A percentile compares a stretch with the other conserved stretches of the same genome.
Evolutionary conservation across 2,113 vertebrate genomes (phyloP).

Genomic region (Peromyscus leucopus): DNA sequence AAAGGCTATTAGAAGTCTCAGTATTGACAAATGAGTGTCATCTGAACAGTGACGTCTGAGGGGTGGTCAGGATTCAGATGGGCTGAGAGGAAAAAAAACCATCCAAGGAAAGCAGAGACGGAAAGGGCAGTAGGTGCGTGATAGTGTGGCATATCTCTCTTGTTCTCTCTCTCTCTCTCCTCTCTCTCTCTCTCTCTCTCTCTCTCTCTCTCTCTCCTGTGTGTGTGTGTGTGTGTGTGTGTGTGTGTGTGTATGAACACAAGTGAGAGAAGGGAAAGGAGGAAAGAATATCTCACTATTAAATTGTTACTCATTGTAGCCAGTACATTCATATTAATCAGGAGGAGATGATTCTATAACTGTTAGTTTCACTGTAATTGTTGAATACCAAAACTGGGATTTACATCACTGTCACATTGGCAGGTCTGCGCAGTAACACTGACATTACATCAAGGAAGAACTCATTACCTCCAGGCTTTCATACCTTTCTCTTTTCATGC

Average conservation of each 20-base stretch:
- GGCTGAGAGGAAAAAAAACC: neutral
- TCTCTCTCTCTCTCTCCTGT: no score
- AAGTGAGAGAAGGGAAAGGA: neutral
- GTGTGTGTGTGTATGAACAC: rapidly evolving
- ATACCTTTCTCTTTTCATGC: neutral
- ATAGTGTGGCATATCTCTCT: neutral
- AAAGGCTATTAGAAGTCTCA: neutral
- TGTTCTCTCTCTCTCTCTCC: no score
- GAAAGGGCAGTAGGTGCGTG: neutral
- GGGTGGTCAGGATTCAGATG: neutral
- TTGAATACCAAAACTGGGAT: neutral
- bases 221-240: neutral
- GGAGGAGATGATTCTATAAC: neutral
- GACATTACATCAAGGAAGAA: neutral
- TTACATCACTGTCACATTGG: neutral
- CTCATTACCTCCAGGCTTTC: neutral
- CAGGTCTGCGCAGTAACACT: neutral
- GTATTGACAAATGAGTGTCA: conserved; percentile 31
- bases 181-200: no score
- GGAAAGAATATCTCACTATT: neutral
- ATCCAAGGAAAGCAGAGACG: neutral
- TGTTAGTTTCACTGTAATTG: neutral
- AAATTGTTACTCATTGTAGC: neutral
- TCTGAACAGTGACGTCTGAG: neutral
- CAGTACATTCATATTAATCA: neutral